phyloP scores from a whole-genome alignment of 1,140 invertebrate species.

The Drosophila lacteicornis region DNA sequence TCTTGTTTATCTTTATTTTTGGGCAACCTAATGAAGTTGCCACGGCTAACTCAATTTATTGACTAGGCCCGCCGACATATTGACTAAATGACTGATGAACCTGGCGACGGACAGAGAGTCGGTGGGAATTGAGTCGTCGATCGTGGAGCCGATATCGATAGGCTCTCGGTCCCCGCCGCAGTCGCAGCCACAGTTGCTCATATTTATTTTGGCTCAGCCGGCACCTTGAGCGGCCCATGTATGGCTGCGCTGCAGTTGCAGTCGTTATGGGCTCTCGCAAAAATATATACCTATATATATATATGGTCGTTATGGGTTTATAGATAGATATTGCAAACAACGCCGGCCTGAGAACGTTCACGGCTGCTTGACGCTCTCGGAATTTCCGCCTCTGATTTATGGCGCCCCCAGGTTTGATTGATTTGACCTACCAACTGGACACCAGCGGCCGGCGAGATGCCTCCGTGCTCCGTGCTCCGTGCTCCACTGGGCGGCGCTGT shows the following conservation, averaged over 20 bases:
- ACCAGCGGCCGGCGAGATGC: conserved; percentile 12
- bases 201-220: conserved; percentile 64
- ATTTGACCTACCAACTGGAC: conserved; percentile 64
- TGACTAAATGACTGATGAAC: conserved; percentile 69
- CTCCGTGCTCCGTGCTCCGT: conserved; percentile 8
- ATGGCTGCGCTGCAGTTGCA: conserved; percentile 52
- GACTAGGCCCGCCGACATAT: conserved; percentile 60
- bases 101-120: conserved; percentile 51
- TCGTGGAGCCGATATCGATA: conserved; percentile 29
- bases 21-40: conserved; percentile 72
- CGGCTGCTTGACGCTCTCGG: conserved; percentile 58
- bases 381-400: conserved; percentile 75
- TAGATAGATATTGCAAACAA: conserved; percentile 54
- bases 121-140: conserved; percentile 69
- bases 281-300: conserved; percentile 32
- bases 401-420: conserved; percentile 51
- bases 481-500: conserved; percentile 21
- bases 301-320: conserved; percentile 63
- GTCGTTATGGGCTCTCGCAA: conserved; percentile 56
- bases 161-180: conserved; percentile 5
- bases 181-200: conserved; percentile 11
- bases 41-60: conserved; percentile 73
- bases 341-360: conserved; percentile 51
- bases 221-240: conserved; percentile 75
- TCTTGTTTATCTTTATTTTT: conserved; percentile 61